Percentiles rank a stretch among this genome's conserved stretches.
These are phyloP conservation scores for Pogoniulus pusillus DNA, from an alignment of 2,797 vertebrate genomes.

Conservation along the genomic window DNA sequence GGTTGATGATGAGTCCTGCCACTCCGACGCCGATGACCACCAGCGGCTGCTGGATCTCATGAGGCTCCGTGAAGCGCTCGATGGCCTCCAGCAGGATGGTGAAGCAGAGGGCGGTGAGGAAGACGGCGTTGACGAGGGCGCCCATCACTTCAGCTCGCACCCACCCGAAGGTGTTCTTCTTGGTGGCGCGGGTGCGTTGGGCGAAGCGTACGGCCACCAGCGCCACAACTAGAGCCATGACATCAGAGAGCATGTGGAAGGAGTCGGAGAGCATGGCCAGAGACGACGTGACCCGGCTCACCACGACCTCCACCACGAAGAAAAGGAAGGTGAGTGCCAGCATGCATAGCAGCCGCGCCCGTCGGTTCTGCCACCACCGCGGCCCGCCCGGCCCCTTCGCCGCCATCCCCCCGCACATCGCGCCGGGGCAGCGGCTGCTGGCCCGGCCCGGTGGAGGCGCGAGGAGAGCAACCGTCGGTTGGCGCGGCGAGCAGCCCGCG, in stretches of 20 bases:
- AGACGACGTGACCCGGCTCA: constrained; percentile 90
- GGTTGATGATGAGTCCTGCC: constrained; percentile 90
- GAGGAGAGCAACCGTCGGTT: background rate
- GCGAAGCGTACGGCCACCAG: constrained; percentile 94
- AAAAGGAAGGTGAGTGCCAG: constrained; percentile 91
- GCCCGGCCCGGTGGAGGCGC: background rate
- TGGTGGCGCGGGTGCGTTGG: constrained; percentile 90
- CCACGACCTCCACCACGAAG: constrained; percentile 95
- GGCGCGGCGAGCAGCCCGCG: background rate
- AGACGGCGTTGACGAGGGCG: constrained; percentile 96
- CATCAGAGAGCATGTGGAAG: constrained; percentile 98
- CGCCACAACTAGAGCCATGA: constrained; percentile 93
- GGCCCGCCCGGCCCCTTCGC: constrained; percentile 79
- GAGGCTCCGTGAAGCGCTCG: constrained; percentile 92
- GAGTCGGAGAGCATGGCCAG: constrained; percentile 98
- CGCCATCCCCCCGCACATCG: constrained; percentile 76
- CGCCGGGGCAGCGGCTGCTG: background rate
- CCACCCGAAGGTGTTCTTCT: constrained; percentile 98
- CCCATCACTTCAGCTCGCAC: constrained; percentile 98
- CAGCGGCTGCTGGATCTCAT: constrained; percentile 88
- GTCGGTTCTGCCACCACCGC: constrained; percentile 63
- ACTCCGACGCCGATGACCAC: constrained; percentile 91
- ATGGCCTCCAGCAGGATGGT: constrained; percentile 95
- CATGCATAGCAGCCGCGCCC: constrained; percentile 92
- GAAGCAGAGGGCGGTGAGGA: constrained; percentile 97